phyloP scores from a whole-genome alignment of 2,888 invertebrate genomes.

The Chaitophorus viminalis region DNA sequence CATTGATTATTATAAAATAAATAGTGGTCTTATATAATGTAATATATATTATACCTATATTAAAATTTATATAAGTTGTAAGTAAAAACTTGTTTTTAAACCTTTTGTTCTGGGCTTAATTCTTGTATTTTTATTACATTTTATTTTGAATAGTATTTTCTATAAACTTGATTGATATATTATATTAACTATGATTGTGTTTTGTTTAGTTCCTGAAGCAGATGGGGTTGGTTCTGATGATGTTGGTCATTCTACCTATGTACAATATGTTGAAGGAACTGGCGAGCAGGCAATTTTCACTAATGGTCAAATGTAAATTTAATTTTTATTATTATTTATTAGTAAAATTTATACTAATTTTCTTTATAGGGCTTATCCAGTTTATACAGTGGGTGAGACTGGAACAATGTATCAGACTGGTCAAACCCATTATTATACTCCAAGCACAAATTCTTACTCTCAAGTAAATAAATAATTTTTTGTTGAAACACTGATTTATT shows the following conservation, averaged over 20 bases:
- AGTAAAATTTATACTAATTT: neutral
- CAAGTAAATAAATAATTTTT: slow-evolving; percentile 69
- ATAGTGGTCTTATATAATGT: neutral
- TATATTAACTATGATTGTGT: neutral
- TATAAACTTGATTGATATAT: neutral
- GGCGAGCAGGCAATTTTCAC: slow-evolving; percentile 72
- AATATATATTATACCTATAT: neutral
- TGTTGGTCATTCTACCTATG: slow-evolving; percentile 72
- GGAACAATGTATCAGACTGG: slow-evolving; percentile 74
- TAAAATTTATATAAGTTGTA: neutral
- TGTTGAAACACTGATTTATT: slow-evolving; percentile 8
- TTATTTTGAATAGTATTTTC: neutral
- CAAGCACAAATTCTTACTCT: slow-evolving; percentile 71
- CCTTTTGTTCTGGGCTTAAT: neutral
- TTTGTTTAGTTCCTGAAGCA: slow-evolving; percentile 69
- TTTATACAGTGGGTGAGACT: slow-evolving; percentile 76
- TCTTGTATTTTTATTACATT: neutral
- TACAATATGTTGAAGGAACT: slow-evolving; percentile 74
- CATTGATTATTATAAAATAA: neutral
- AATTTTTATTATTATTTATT: slow-evolving; percentile 11
- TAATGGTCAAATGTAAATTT: slow-evolving; percentile 74
- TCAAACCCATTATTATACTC: slow-evolving; percentile 71
- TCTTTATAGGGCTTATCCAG: slow-evolving; percentile 76
- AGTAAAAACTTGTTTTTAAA: neutral
- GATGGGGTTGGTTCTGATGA: slow-evolving; percentile 71